A percentile compares a stretch with the other conserved stretches of the same genome.
Evolutionary conservation across 2,797 vertebrate species (phyloP).

Genomic region (Smutsia temminckii): DNA sequence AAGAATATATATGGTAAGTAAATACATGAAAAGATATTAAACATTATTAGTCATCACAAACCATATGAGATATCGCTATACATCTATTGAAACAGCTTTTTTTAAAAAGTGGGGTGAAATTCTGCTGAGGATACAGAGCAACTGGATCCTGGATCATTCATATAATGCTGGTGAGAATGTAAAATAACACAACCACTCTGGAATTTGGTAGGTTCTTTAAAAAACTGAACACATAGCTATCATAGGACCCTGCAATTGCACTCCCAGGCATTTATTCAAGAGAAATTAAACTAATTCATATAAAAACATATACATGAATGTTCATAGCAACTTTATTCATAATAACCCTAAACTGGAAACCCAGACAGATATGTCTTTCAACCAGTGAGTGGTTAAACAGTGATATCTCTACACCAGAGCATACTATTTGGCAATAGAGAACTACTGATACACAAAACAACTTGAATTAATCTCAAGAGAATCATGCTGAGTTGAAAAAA

Average conservation of each 20-base stretch:
- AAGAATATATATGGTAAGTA: background rate
- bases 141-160: background rate
- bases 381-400: background rate
- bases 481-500: background rate
- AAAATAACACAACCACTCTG: background rate
- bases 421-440: background rate
- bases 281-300: background rate
- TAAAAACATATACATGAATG: background rate
- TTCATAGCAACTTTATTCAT: background rate
- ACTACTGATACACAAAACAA: background rate
- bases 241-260: background rate
- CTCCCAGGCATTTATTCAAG: background rate
- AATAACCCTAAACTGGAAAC: background rate
- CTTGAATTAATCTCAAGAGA: background rate
- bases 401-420: background rate
- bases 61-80: background rate
- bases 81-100: background rate
- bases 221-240: background rate
- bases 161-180: background rate
- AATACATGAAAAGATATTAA: background rate
- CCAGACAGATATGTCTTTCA: background rate
- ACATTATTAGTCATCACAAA: background rate
- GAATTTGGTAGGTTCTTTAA: background rate
- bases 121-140: background rate
- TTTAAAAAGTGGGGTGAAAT: background rate